A percentile compares a stretch with the other conserved stretches of the same genome.
phyloP scores from a whole-genome alignment of 2,888 invertebrate genomes.

The Agrotis puta region DNA sequence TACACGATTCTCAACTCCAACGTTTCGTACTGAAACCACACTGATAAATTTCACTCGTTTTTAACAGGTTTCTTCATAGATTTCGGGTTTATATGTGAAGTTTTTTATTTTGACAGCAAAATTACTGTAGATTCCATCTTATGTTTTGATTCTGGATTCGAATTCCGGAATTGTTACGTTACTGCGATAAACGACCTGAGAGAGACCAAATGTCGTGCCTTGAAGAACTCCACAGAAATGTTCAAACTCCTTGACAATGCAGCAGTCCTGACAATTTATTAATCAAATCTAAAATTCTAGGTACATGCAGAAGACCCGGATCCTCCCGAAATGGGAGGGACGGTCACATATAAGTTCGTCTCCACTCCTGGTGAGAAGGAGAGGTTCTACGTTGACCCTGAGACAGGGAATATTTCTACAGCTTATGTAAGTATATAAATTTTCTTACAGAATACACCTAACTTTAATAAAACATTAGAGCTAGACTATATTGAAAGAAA shows the following conservation, averaged over 20 bases:
- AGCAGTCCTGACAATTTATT: neutral
- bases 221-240: neutral
- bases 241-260: neutral
- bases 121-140: neutral
- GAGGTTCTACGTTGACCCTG: slow-evolving; percentile 95
- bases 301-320: slow-evolving; percentile 94
- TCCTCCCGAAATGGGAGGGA: slow-evolving; percentile 94
- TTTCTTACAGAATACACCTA: neutral
- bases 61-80: slow-evolving; percentile 14
- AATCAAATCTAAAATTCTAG: slow-evolving; percentile 49
- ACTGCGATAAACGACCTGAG: neutral
- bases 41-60: slow-evolving; percentile 20
- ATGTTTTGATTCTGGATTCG: neutral
- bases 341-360: slow-evolving; percentile 96
- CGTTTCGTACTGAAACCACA: neutral
- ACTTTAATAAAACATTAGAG: neutral
- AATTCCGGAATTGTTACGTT: neutral
- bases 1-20: slow-evolving; percentile 2
- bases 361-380: slow-evolving; percentile 94
- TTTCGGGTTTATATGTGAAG: slow-evolving; percentile 2
- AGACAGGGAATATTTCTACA: slow-evolving; percentile 94
- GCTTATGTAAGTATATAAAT: slow-evolving; percentile 89
- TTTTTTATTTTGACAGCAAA: neutral
- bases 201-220: neutral
- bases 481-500: neutral